Conservation (phyloP, 2,888 invertebrate genomes). For the Zhuqinia jingwanae region DNA sequence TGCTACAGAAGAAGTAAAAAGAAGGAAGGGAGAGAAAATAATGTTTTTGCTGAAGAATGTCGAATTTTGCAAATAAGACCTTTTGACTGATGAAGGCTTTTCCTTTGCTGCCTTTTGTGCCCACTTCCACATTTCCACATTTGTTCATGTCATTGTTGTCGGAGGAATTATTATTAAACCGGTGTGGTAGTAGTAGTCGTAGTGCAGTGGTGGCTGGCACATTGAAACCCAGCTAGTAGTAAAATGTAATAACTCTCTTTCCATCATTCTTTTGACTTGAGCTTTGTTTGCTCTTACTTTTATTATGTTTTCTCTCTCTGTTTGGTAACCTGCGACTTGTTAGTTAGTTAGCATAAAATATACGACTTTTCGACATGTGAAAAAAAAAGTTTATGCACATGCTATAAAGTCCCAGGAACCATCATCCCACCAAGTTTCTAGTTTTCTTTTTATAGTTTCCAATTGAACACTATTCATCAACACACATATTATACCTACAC, state of each 20-base stretch:
- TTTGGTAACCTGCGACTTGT: background rate
- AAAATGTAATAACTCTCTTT: constrained; percentile 41
- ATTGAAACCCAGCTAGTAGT: constrained; percentile 31
- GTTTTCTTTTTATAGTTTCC: constrained; percentile 22
- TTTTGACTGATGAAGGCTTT: constrained; percentile 62
- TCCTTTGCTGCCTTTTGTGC: constrained; percentile 51
- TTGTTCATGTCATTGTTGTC: constrained; percentile 61
- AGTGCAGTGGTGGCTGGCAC: constrained; percentile 19
- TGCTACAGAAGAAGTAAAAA: background rate
- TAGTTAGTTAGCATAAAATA: no score
- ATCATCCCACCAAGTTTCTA: background rate
- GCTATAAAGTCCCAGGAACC: background rate
- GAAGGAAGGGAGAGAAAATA: constrained; percentile 8
- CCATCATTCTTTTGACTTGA: background rate
- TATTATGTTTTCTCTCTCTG: no score
- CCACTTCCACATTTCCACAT: constrained; percentile 50
- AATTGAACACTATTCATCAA: constrained; percentile 25
- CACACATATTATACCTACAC: no score
- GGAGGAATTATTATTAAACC: constrained; percentile 60
- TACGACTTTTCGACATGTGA: background rate
- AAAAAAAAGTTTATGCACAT: background rate
- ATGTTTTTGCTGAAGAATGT: constrained; percentile 31
- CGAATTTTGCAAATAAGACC: constrained; percentile 62
- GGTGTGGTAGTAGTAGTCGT: background rate
- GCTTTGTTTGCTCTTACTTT: no score